phyloP scores from a whole-genome alignment of 2,888 invertebrate species.

The Drosophila algonquin region DNA sequence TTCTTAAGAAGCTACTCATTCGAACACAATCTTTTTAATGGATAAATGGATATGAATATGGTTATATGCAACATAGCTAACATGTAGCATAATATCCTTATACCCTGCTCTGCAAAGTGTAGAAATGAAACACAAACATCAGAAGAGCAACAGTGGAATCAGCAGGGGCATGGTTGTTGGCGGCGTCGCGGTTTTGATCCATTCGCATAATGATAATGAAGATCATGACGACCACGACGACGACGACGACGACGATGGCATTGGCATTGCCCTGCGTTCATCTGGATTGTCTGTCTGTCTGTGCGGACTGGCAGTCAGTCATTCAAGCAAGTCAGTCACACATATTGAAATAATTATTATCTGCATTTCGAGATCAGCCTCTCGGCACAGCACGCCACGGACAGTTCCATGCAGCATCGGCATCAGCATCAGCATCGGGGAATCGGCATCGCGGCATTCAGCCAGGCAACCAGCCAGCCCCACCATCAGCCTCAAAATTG shows the following conservation, averaged over 20 bases:
- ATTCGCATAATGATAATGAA: constrained; percentile 74
- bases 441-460: constrained; percentile 33
- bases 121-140: constrained; percentile 14
- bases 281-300: constrained; percentile 13
- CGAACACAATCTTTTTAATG: too few relatives aligned
- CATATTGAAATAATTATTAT: constrained; percentile 83
- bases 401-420: constrained; percentile 6
- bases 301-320: constrained; percentile 54
- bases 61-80: too few relatives aligned
- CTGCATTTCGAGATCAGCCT: constrained; percentile 79
- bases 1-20: too few relatives aligned
- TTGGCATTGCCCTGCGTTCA: constrained; percentile 65
- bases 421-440: constrained; percentile 9
- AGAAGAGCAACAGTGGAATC: constrained; percentile 12
- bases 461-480: constrained; percentile 72
- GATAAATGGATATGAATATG: too few relatives aligned
- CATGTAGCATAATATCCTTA: not conserved
- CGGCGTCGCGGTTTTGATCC: constrained; percentile 76
- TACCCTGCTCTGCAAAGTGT: constrained; percentile 6
- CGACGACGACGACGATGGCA: constrained; percentile 59
- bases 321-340: constrained; percentile 69
- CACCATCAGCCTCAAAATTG: constrained; percentile 69
- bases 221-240: constrained; percentile 61
- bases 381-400: constrained; percentile 57
- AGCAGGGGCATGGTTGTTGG: constrained; percentile 37